Base-by-base conservation (phyloP, 2,888 invertebrate species). In the Andrena trimmerana region DNA sequence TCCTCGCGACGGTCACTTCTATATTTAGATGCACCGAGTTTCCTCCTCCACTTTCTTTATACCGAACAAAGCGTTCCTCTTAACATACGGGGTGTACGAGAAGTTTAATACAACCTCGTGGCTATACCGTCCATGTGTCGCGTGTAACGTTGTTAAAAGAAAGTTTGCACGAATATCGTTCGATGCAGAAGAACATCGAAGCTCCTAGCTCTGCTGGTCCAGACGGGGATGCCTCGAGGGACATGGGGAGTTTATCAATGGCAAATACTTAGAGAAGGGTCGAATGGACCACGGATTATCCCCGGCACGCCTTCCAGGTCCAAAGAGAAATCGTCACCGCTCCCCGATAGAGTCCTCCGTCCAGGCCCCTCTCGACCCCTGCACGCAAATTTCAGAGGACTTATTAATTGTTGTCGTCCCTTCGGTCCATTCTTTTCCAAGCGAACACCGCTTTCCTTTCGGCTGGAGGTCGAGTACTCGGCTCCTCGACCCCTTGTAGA, bases 11-110 rank as follows among this genome's bases (percentile, higher is more conserved):
- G 92, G 92, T 94, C 93, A 93, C 90, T 92, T 92, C 94, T 94
- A 94, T 94, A 92, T 94, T 94, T 94, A 94, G 93, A 94, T 93
- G 91, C 90, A 91, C 90, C 90, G 90, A 90, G 91, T 91, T 91
- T 92, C 90, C 91, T 92, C 91, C 91, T 92, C 90, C 91, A 91
- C 92, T 93, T 93, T 93, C 92, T 92, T 92, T 91, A 89, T 86
- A 86, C 90, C 89, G 91, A 92, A 93, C 93, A 92, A 93, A 93
- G 93, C 93, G 90, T 91, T 91, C 90, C 90, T 90, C 87, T 86
- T 86, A 81, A 86, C 86, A 86, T 88, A 91, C 89, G 81, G 89
- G 91, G 91, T 92, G 90, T 89, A 69, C 90, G 85, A 50, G 77
- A 89, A 90, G 89, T 91, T 78, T 65, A 59, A 2, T 16, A 52